A percentile compares a stretch with the other conserved stretches of the same genome.
These are phyloP conservation scores for Celastrina argiolus DNA, from an alignment of 2,888 invertebrate species.

Conservation along the genomic window DNA sequence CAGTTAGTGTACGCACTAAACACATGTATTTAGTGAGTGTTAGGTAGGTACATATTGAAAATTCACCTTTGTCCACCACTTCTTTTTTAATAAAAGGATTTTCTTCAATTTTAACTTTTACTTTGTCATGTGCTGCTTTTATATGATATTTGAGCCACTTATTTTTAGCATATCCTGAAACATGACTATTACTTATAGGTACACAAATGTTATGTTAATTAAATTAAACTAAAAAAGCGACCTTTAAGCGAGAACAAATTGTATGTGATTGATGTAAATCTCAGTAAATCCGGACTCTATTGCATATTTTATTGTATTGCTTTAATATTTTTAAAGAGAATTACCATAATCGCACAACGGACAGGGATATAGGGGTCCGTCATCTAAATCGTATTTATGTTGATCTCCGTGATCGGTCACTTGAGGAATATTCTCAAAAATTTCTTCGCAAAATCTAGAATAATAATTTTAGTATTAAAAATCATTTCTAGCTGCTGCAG, in stretches of 20 bases:
- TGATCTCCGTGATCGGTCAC: conserved; percentile 56
- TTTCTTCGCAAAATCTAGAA: conserved; percentile 55
- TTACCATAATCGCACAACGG: conserved; percentile 66
- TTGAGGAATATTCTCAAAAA: conserved; percentile 46
- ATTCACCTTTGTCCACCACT: conserved; percentile 20
- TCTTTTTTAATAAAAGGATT: neutral
- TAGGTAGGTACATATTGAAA: neutral
- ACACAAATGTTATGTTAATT: too few species aligned
- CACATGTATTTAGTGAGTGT: too few species aligned
- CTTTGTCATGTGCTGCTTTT: conserved; percentile 56
- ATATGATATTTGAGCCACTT: conserved; percentile 64
- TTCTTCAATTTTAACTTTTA: conserved; percentile 26
- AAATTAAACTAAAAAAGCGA: too few species aligned
- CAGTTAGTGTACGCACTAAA: too few species aligned
- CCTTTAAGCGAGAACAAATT: too few species aligned
- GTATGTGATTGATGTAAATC: neutral
- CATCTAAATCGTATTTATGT: conserved; percentile 60
- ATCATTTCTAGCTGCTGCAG: neutral
- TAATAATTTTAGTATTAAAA: neutral
- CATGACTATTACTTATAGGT: neutral
- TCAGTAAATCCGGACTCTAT: neutral
- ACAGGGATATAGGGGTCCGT: conserved; percentile 60
- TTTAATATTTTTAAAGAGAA: neutral
- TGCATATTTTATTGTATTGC: neutral
- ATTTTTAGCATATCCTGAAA: conserved; percentile 57